Conservation (phyloP, 2,888 invertebrate species). For the Helicoverpa assulta region DNA sequence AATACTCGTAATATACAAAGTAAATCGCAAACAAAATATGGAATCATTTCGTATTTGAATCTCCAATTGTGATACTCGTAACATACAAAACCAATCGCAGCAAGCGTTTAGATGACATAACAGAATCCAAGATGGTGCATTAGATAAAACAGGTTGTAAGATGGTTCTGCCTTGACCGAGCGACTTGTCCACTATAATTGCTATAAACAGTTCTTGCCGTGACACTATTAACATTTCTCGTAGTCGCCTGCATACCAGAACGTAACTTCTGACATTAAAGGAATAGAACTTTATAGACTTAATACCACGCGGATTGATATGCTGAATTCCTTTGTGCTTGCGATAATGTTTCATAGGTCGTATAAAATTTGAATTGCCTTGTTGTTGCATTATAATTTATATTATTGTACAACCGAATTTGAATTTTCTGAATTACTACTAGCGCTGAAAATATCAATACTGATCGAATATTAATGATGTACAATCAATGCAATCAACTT, state of each 20-base stretch:
- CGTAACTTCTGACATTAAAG: slow-evolving; percentile 69
- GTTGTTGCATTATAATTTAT: slow-evolving; percentile 1
- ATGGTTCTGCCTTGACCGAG: slow-evolving; percentile 86
- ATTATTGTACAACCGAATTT: slow-evolving; percentile 2
- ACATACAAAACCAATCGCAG: slow-evolving; percentile 39
- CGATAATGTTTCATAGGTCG: slow-evolving; percentile 42
- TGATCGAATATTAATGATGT: slow-evolving; percentile 29
- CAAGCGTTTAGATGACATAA: slow-evolving; percentile 72
- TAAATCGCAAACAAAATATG: slow-evolving; percentile 16
- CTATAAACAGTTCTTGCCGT: slow-evolving; percentile 74
- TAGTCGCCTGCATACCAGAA: slow-evolving; percentile 59
- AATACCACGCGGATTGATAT: slow-evolving; percentile 53
- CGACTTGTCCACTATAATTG: slow-evolving; percentile 70
- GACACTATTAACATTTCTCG: slow-evolving; percentile 56
- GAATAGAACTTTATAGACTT: slow-evolving; percentile 58
- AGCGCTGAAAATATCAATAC: background rate
- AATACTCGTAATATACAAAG: slow-evolving; percentile 27
- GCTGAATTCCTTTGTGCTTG: slow-evolving; percentile 62
- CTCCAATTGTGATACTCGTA: background rate
- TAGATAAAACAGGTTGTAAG: slow-evolving; percentile 72
- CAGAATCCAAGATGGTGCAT: slow-evolving; percentile 62
- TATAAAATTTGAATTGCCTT: slow-evolving; percentile 30
- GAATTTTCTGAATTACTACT: slow-evolving; percentile 9
- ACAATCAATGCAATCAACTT: slow-evolving; percentile 5
- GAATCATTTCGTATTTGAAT: background rate